A percentile compares a stretch with the other conserved stretches of the same genome.
Evolutionary conservation across 2,888 invertebrate species (phyloP).

Genomic region (Drosophila anceps): DNA sequence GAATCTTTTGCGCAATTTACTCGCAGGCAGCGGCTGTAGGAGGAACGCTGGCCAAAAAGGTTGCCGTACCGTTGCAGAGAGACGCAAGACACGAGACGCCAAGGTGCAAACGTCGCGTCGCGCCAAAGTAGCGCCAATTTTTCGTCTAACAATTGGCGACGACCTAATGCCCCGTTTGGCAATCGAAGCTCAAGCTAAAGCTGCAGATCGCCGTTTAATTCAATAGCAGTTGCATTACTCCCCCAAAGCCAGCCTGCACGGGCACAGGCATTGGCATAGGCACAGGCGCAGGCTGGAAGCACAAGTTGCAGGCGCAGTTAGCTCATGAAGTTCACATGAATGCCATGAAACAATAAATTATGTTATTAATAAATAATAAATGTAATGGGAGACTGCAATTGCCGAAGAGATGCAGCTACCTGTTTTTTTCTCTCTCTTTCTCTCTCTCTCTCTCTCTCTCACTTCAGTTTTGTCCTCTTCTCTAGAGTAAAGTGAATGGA

Average conservation of each 20-base stretch:
- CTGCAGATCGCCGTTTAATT: slow-evolving; percentile 64
- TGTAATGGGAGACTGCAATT: slow-evolving; percentile 82
- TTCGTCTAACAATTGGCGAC: slow-evolving; percentile 81
- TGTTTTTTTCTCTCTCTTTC: slow-evolving; percentile 68
- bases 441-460: background rate
- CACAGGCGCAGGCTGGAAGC: no score
- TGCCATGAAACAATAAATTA: slow-evolving; percentile 84
- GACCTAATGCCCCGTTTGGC: slow-evolving; percentile 84
- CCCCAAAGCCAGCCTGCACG: slow-evolving; percentile 4
- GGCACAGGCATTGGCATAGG: background rate
- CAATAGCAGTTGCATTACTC: slow-evolving; percentile 63
- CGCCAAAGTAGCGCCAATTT: slow-evolving; percentile 81
- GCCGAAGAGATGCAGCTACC: slow-evolving; percentile 69
- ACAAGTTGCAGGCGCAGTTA: slow-evolving; percentile 18
- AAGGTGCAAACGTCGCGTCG: slow-evolving; percentile 53
- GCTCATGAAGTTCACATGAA: slow-evolving; percentile 83
- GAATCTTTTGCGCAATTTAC: slow-evolving; percentile 81
- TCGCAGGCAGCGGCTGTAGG: slow-evolving; percentile 18
- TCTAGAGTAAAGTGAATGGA: slow-evolving; percentile 1
- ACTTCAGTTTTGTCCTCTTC: background rate
- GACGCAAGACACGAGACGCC: background rate
- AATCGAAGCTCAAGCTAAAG: slow-evolving; percentile 60
- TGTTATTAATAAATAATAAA: slow-evolving; percentile 85
- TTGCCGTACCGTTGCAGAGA: slow-evolving; percentile 25
- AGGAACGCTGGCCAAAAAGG: slow-evolving; percentile 35